Conservation (phyloP, 64 coral and sea anemone species). For the Astreopora myriophthalma region DNA sequence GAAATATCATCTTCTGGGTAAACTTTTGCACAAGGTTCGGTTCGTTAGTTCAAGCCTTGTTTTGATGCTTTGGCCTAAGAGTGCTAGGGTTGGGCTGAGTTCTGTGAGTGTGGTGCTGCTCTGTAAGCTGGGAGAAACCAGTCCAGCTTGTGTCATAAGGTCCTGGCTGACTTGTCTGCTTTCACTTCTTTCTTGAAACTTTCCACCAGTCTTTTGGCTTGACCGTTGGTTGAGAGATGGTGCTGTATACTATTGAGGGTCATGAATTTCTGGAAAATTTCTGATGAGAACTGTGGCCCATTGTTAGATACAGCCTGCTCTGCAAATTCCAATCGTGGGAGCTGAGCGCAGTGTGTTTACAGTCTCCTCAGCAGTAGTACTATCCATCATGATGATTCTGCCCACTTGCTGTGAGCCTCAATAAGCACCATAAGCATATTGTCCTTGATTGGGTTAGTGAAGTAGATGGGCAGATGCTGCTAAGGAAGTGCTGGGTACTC, state of each 20-base stretch:
- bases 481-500: slow-evolving; percentile 42
- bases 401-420: background rate
- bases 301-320: background rate
- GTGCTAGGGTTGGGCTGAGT: slow-evolving; percentile 34
- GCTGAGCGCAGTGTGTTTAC: background rate
- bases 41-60: slow-evolving; percentile 16
- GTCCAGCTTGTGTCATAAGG: background rate
- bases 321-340: background rate
- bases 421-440: background rate
- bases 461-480: slow-evolving; percentile 62
- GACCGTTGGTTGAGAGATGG: background rate
- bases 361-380: background rate
- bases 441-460: slow-evolving; percentile 7
- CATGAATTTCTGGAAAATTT: background rate
- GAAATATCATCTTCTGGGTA: slow-evolving; percentile 31
- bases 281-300: background rate
- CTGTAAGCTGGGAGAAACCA: background rate
- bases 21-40: slow-evolving; percentile 2
- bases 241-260: background rate
- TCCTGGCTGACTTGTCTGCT: background rate
- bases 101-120: slow-evolving; percentile 40
- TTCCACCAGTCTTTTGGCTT: background rate
- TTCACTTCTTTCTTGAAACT: background rate
- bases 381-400: background rate
- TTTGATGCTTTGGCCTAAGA: slow-evolving; percentile 25